Base-by-base conservation (phyloP, 2,797 vertebrate species). In the Ctenopoma multispine region DNA sequence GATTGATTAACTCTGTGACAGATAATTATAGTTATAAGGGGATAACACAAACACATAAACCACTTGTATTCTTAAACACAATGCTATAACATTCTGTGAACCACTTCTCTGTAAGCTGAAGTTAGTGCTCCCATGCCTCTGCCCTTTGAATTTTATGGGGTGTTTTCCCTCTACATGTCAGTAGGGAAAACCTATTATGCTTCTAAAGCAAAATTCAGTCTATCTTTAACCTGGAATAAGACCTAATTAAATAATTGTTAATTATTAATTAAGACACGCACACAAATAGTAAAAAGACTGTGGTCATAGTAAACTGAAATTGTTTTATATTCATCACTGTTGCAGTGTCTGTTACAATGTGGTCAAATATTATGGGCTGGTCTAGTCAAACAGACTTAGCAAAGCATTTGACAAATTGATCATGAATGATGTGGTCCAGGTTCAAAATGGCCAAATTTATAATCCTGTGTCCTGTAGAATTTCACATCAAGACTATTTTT, bases 1-100 rank as follows among this genome's bases (percentile, higher is more conserved):
- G 72, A 74, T 85, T 82, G 60, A 88, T 76, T 77, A 82, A 70
- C 71, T 68, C 7, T 82, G 75, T 81, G 74, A 65, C 69, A 67
- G 75, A 46, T 23, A 43, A 21, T 38, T n/a, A n/a, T n/a, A n/a
- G n/a, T n/a, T n/a, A n/a, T n/a, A n/a, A n/a, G n/a, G 14, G 40
- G 36, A 43, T 27, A 44, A 74, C 63, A 59, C 66, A 80, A 63
- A 53, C 40, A 38, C 23, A 61, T 5, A 34, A 15, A 80, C 70
- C 77, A 76, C 77, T 76, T 67, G 56, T 40, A 46, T 34, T 54
- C 56, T 24, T 27, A 40, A 44, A 60, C 71, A n/a, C 17, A 23
- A 1, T 44, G 44, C 51, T 56, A 18, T 64, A 31, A 63, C 89
- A 78, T 75, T 74, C 64, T 50, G 51, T 87, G 47, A 80, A 91